A percentile compares a stretch with the other conserved stretches of the same genome.
Conservation (phyloP, 2,888 invertebrate genomes). For the Piscicola geometra region DNA sequence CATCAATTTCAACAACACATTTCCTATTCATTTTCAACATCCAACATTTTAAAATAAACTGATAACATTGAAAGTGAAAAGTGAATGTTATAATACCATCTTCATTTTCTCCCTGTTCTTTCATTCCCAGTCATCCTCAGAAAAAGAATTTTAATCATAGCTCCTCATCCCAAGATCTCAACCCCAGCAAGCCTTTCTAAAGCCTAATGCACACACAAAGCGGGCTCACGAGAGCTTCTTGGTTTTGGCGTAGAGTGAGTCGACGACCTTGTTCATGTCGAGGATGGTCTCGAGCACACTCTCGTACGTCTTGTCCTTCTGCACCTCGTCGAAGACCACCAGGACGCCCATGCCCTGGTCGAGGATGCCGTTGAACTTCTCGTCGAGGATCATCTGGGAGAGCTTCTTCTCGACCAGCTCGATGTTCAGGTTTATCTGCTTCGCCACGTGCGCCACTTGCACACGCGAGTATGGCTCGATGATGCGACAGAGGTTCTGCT, state of each 20-base stretch:
- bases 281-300: slow-evolving; percentile 94
- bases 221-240: slow-evolving; percentile 81
- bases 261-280: slow-evolving; percentile 98
- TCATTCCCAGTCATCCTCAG: too few relatives aligned
- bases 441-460: slow-evolving; percentile 60
- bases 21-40: too few relatives aligned
- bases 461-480: slow-evolving; percentile 98
- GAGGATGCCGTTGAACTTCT: slow-evolving; percentile 84
- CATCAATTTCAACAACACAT: too few relatives aligned
- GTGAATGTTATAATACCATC: too few relatives aligned
- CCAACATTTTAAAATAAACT: too few relatives aligned
- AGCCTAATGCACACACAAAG: background rate
- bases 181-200: too few relatives aligned
- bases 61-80: too few relatives aligned
- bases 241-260: slow-evolving; percentile 96
- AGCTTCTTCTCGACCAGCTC: slow-evolving; percentile 90
- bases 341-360: slow-evolving; percentile 97
- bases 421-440: slow-evolving; percentile 44
- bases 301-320: slow-evolving; percentile 93
- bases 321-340: slow-evolving; percentile 91
- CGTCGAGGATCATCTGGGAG: slow-evolving; percentile 99
- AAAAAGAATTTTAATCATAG: too few relatives aligned
- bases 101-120: too few relatives aligned
- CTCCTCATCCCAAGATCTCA: too few relatives aligned
- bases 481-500: slow-evolving; percentile 95